These are phyloP conservation scores for Promerops cafer DNA, from an alignment of 2,113 vertebrate species.

Conservation along the genomic window DNA sequence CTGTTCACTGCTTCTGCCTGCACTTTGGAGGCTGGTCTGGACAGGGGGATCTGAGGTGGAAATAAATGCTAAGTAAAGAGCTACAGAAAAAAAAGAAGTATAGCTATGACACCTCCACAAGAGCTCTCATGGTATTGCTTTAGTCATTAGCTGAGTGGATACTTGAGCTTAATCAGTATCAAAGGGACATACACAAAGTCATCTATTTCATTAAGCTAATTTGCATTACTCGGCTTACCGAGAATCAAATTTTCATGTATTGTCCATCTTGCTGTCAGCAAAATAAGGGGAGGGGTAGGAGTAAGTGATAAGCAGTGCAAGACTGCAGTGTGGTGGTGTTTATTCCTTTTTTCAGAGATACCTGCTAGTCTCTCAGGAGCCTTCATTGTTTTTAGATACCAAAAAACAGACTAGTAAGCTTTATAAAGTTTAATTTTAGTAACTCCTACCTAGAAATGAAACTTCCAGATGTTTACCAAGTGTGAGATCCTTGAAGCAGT, in stretches of 20 bases:
- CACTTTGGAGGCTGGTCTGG: conserved; percentile 27
- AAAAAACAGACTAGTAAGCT: neutral
- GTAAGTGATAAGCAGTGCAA: neutral
- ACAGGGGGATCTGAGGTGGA: neutral
- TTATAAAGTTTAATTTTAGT: neutral
- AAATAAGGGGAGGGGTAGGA: neutral
- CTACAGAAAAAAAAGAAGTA: conserved; percentile 10
- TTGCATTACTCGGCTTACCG: conserved; percentile 76
- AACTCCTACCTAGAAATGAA: neutral
- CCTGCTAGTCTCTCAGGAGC: neutral
- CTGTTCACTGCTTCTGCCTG: conserved; percentile 48
- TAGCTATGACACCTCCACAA: conserved; percentile 50
- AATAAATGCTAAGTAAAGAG: conserved; percentile 47
- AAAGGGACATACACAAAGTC: conserved; percentile 61
- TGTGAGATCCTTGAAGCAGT: neutral
- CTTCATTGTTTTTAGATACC: neutral
- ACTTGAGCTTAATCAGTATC: conserved; percentile 78
- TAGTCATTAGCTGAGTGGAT: conserved; percentile 83
- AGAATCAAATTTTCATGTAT: conserved; percentile 74
- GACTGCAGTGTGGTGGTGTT: neutral
- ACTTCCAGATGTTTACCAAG: neutral
- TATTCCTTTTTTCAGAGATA: neutral
- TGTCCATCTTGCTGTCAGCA: conserved; percentile 68
- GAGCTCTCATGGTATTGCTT: conserved; percentile 63
- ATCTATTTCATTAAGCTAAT: conserved; percentile 82